These are phyloP conservation scores for Capitulum mitella DNA, from an alignment of 2,888 invertebrate species.

Conservation along the genomic window DNA sequence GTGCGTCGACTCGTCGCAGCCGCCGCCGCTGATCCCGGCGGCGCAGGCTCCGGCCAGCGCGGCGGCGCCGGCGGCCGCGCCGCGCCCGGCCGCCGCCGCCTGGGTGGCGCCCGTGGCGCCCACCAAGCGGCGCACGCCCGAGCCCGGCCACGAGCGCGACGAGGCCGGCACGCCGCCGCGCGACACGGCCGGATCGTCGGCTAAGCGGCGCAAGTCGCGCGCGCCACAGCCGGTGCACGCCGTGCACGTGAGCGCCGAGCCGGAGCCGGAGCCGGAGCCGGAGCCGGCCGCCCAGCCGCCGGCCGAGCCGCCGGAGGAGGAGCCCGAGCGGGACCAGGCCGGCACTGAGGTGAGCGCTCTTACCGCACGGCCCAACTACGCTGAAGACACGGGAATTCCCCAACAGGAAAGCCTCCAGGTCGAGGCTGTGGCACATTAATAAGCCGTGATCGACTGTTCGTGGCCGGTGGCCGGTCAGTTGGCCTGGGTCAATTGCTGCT, in stretches of 20 bases:
- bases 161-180: conserved; percentile 9
- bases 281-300: not conserved
- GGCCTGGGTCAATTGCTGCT: too few relatives aligned
- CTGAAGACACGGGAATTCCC: too few relatives aligned
- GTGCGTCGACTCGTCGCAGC: not conserved
- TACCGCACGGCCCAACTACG: too few relatives aligned
- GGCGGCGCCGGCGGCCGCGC: not conserved
- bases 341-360: too few relatives aligned
- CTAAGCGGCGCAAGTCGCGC: not conserved
- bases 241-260: not conserved
- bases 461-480: too few relatives aligned
- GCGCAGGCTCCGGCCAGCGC: not conserved
- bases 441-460: too few relatives aligned
- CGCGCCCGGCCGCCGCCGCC: conserved; percentile 3
- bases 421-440: too few relatives aligned
- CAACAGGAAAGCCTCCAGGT: too few relatives aligned
- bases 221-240: not conserved
- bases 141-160: not conserved
- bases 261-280: not conserved
- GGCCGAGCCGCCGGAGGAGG: not conserved
- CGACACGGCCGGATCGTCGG: not conserved
- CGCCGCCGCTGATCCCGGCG: conserved; percentile 4
- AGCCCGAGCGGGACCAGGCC: not conserved
- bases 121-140: conserved; percentile 18
- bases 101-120: not conserved